Evolutionary conservation across 64 coral and sea anemone genomes (phyloP).

Genomic region (Actinia tenebrosa): DNA sequence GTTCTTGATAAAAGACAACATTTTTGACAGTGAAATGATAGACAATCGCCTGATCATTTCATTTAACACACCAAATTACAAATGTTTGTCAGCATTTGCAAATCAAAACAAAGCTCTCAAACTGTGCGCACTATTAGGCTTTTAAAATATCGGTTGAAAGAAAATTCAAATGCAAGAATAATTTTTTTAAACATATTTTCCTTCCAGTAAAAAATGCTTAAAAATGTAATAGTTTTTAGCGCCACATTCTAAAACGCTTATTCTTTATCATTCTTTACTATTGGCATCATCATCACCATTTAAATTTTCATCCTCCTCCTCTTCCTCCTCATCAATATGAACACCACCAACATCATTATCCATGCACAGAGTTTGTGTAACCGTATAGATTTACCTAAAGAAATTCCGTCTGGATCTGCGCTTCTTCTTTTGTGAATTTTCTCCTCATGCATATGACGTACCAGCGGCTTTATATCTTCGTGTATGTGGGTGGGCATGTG

Average conservation of each 20-base stretch:
- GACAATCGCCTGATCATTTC: background rate
- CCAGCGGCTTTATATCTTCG: constrained; percentile 32
- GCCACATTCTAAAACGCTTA: no score
- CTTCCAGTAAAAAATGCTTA: no score
- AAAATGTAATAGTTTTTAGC: no score
- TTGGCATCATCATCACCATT: no score
- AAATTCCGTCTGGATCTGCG: constrained; percentile 82
- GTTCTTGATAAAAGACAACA: constrained; percentile 1
- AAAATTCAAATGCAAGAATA: no score
- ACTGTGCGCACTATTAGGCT: background rate
- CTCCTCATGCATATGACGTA: constrained; percentile 23
- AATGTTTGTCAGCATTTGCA: background rate
- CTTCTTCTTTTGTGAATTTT: constrained; percentile 54
- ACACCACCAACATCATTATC: background rate
- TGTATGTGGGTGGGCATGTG: constrained; percentile 58
- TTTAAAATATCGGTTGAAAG: no score
- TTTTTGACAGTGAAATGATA: background rate
- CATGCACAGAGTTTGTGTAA: background rate
- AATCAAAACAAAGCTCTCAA: background rate
- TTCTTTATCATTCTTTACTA: no score
- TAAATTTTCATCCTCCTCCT: background rate
- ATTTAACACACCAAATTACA: background rate
- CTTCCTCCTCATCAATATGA: background rate
- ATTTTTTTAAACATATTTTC: no score
- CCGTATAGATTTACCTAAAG: constrained; percentile 46